phyloP scores from a whole-genome alignment of 2,797 vertebrate genomes.

The Leptoclinus maculatus region DNA sequence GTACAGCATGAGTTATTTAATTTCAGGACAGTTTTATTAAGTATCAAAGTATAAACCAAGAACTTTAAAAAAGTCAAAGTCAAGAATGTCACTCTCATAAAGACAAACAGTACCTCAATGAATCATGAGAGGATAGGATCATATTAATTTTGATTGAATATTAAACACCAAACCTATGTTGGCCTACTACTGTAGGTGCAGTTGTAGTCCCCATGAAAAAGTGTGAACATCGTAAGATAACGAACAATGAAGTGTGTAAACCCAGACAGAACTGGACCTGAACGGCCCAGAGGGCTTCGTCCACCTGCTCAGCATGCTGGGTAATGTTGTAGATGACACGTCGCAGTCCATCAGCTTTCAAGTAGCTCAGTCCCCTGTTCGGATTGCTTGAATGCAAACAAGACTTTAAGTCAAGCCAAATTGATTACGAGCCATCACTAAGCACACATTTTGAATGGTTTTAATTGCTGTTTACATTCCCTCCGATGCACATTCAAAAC shows the following conservation, averaged over 20 bases:
- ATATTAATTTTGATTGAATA: neutral
- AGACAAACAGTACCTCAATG: neutral
- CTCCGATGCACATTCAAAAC: no score
- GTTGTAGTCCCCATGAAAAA: neutral
- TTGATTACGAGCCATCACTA: neutral
- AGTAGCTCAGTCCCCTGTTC: slow-evolving; percentile 82
- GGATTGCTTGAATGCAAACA: slow-evolving; percentile 71
- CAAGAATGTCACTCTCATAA: no score
- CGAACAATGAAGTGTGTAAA: neutral
- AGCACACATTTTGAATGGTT: neutral
- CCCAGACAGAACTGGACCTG: slow-evolving; percentile 78
- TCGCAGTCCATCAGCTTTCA: slow-evolving; percentile 87
- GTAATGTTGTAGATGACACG: slow-evolving; percentile 90
- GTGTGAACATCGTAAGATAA: neutral
- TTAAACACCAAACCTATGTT: neutral
- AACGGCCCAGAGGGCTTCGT: slow-evolving; percentile 91
- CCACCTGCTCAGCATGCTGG: slow-evolving; percentile 84
- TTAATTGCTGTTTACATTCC: neutral
- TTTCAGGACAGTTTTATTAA: no score
- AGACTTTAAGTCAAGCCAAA: neutral
- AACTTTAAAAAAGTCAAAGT: no score
- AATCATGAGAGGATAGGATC: neutral
- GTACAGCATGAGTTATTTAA: no score
- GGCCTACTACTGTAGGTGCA: neutral
- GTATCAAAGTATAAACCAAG: no score